phyloP scores from a whole-genome alignment of 64 coral and sea anemone genomes.

The Montipora efflorescens region DNA sequence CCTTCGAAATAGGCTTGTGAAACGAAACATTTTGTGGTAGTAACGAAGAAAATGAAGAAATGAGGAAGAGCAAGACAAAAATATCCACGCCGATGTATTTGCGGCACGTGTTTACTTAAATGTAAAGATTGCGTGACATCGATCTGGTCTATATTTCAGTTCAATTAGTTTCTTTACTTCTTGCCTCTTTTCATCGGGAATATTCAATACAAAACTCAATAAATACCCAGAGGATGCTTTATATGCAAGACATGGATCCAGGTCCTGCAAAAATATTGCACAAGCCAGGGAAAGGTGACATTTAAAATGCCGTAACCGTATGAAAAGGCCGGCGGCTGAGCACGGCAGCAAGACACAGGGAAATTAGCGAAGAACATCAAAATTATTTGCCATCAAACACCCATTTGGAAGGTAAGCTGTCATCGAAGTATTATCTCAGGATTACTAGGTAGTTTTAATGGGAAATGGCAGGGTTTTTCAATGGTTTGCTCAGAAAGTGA shows the following conservation, averaged over 20 bases:
- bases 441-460: conserved; percentile 48
- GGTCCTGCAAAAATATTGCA: conserved; percentile 42
- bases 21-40: not conserved
- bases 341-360: too few species aligned
- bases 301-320: not conserved
- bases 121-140: conserved; percentile 48
- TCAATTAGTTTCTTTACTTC: conserved; percentile 19
- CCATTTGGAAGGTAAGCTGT: conserved; percentile 48
- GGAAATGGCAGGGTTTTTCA: conserved; percentile 4
- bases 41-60: not conserved
- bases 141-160: conserved; percentile 17
- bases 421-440: conserved; percentile 38
- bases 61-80: not conserved
- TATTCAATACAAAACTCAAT: conserved; percentile 41
- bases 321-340: too few species aligned
- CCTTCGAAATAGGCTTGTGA: not conserved
- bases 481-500: not conserved
- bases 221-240: conserved; percentile 26
- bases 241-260: conserved; percentile 38
- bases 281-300: conserved; percentile 30
- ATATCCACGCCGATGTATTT: conserved; percentile 10
- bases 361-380: not conserved
- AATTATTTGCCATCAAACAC: conserved; percentile 44
- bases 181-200: conserved; percentile 26
- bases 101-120: conserved; percentile 30